These are phyloP conservation scores for Coregonus suidteri DNA, from an alignment of 2,797 vertebrate genomes.

Conservation along the genomic window DNA sequence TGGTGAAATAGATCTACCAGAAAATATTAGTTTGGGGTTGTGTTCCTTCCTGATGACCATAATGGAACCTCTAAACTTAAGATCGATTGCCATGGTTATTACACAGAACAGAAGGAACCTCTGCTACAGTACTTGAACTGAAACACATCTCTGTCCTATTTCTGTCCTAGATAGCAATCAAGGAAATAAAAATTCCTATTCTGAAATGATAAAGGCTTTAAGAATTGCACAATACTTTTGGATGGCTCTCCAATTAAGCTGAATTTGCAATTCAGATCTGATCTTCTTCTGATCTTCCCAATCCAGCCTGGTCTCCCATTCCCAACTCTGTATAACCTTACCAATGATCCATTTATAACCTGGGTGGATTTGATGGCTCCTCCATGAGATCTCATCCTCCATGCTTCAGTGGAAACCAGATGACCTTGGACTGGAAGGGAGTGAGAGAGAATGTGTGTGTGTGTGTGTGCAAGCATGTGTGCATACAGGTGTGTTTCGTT, in stretches of 20 bases:
- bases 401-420: conserved; percentile 3
- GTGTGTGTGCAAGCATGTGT: not conserved
- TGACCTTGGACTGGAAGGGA: not conserved
- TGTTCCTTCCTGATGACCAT: conserved; percentile 9
- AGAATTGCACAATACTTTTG: not conserved
- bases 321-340: conserved; percentile 39
- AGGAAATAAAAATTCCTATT: not conserved
- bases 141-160: not conserved
- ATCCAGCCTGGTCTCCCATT: conserved; percentile 10
- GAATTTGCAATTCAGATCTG: conserved; percentile 27
- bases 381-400: not conserved
- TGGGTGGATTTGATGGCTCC: conserved; percentile 10
- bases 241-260: conserved; percentile 4
- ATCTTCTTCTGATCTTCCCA: not conserved
- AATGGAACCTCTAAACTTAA: conserved; percentile 11
- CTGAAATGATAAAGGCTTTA: conserved; percentile 39
- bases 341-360: conserved; percentile 43
- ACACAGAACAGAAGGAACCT: not conserved
- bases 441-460: not conserved
- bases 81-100: conserved; percentile 11
- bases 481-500: not conserved
- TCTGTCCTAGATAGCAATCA: not conserved
- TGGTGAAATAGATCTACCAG: not conserved
- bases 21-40: not conserved
- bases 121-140: not conserved